A percentile compares a stretch with the other conserved stretches of the same genome.
phyloP scores from a whole-genome alignment of 2,113 vertebrate genomes.

The Ovibos moschatus region DNA sequence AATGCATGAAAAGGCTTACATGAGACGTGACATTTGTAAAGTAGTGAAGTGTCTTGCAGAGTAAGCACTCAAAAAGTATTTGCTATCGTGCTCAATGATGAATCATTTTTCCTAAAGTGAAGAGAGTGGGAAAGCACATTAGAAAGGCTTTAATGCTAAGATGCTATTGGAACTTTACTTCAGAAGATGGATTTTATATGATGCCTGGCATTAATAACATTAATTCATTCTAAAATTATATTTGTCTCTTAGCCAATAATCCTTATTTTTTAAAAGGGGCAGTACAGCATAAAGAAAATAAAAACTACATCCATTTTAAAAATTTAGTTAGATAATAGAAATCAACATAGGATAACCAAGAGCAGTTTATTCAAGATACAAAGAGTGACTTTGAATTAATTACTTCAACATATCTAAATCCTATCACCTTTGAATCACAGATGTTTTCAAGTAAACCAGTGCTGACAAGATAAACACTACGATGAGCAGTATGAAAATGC shows the following conservation, averaged over 20 bases:
- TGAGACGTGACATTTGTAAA: background rate
- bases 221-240: background rate
- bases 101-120: background rate
- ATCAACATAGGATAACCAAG: background rate
- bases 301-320: background rate
- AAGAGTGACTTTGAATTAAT: background rate
- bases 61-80: background rate
- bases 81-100: background rate
- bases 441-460: background rate
- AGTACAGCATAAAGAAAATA: background rate
- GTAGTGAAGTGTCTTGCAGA: background rate
- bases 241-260: background rate
- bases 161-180: background rate
- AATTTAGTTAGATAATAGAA: background rate
- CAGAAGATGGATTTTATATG: background rate
- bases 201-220: background rate
- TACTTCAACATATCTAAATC: background rate
- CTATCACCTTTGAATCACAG: background rate
- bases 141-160: background rate
- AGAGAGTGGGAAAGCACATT: background rate
- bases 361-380: background rate
- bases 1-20: background rate
- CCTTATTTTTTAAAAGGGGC: background rate
- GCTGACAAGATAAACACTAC: background rate
- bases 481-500: background rate